phyloP scores from a whole-genome alignment of 2,797 vertebrate species.

The Decapterus maruadsi region DNA sequence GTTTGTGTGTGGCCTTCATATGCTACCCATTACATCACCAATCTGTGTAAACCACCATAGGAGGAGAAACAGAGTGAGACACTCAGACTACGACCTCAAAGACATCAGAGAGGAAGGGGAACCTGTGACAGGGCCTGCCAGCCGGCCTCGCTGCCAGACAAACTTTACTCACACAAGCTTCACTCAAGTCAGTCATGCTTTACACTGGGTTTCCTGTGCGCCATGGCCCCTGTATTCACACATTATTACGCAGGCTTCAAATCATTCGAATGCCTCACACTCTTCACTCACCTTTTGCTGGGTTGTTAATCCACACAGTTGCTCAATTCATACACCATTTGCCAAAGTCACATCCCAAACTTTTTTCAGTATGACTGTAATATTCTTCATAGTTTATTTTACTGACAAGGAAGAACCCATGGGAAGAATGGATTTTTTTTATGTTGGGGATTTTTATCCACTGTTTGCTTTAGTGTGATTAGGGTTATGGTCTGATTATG shows the following conservation, averaged over 20 bases:
- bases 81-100: slow-evolving; percentile 80
- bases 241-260: slow-evolving; percentile 65
- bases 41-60: slow-evolving; percentile 83
- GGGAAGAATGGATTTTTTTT: not conserved
- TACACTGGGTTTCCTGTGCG: slow-evolving; percentile 75
- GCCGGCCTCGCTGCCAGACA: slow-evolving; percentile 75
- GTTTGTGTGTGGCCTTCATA: slow-evolving; percentile 86
- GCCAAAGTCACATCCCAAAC: slow-evolving; percentile 9
- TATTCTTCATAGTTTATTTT: slow-evolving; percentile 21
- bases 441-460: slow-evolving; percentile 55
- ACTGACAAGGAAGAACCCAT: slow-evolving; percentile 35
- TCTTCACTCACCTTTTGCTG: slow-evolving; percentile 58
- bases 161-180: slow-evolving; percentile 81
- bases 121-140: slow-evolving; percentile 81
- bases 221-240: slow-evolving; percentile 69
- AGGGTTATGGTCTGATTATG: slow-evolving; percentile 46
- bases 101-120: slow-evolving; percentile 82
- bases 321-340: slow-evolving; percentile 51
- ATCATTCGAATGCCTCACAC: slow-evolving; percentile 67
- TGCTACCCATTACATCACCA: slow-evolving; percentile 85
- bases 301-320: slow-evolving; percentile 56
- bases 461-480: slow-evolving; percentile 55
- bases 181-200: slow-evolving; percentile 60
- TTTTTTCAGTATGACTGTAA: slow-evolving; percentile 1
- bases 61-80: slow-evolving; percentile 82